Percentiles rank a stretch among this genome's conserved stretches.
Evolutionary conservation across 1,140 invertebrate species (phyloP).

Genomic region (Phymastichus coffea): DNA sequence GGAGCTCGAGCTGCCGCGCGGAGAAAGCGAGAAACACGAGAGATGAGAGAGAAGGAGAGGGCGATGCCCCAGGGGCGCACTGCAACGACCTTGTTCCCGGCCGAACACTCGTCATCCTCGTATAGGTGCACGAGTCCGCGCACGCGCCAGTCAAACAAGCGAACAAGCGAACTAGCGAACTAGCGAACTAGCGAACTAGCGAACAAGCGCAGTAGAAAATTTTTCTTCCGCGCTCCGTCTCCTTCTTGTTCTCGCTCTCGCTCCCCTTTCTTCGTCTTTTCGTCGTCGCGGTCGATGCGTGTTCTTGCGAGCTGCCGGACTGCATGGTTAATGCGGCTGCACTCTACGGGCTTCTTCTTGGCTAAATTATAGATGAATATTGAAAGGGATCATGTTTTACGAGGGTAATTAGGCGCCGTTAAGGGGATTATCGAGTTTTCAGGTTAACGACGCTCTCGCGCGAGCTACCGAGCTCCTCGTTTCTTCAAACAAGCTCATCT

Average conservation of each 20-base stretch:
- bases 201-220: no score
- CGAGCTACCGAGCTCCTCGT: not conserved
- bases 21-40: not conserved
- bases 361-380: conserved; percentile 18
- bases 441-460: conserved; percentile 1
- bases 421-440: conserved; percentile 4
- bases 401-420: conserved; percentile 4
- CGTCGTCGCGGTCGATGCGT: no score
- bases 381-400: conserved; percentile 11
- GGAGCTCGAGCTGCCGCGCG: no score
- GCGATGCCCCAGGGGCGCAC: not conserved
- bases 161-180: conserved; percentile 29
- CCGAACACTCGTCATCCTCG: not conserved
- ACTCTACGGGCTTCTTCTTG: not conserved
- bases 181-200: no score
- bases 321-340: not conserved
- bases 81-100: not conserved
- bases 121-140: not conserved
- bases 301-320: no score
- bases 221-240: conserved; percentile 12
- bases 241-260: not conserved
- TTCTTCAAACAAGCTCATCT: not conserved
- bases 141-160: conserved; percentile 24
- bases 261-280: conserved; percentile 10
- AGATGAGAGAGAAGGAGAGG: not conserved